These are phyloP conservation scores for Phylloscopus trochiloides DNA, from an alignment of 2,113 vertebrate species.

Conservation along the genomic window DNA sequence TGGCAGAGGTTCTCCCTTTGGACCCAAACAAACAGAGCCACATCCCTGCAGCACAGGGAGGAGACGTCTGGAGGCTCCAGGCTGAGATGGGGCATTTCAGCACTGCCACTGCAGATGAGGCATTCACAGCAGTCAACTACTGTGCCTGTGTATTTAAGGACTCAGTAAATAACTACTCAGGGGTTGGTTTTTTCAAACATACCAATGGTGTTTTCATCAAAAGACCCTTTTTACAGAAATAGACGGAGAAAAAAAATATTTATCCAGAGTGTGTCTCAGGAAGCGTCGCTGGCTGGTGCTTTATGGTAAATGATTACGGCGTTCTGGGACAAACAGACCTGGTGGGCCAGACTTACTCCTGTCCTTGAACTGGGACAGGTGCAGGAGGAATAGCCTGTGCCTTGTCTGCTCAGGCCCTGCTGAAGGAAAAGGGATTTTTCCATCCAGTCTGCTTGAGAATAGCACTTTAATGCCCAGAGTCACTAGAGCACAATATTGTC, in stretches of 20 bases:
- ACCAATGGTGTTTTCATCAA: conserved; percentile 38
- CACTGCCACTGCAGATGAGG: background rate
- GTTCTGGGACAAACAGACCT: conserved; percentile 2
- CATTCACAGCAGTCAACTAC: background rate
- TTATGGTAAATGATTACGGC: background rate
- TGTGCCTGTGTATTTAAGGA: conserved; percentile 44
- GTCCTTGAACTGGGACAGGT: background rate
- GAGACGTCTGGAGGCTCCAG: background rate
- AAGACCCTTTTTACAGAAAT: conserved; percentile 40
- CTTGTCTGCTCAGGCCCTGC: background rate
- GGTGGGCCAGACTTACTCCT: background rate
- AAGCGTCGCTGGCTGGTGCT: background rate
- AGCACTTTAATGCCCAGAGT: background rate
- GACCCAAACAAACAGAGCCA: background rate
- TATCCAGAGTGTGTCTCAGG: background rate
- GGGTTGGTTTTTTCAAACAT: background rate
- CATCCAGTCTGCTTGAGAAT: background rate
- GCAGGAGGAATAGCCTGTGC: background rate
- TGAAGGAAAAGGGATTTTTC: background rate
- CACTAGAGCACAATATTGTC: background rate
- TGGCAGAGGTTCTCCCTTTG: background rate
- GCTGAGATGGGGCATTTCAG: background rate
- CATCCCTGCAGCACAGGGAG: background rate
- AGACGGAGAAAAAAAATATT: conserved; percentile 8
- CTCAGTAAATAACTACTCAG: conserved; percentile 42